A percentile compares a stretch with the other conserved stretches of the same genome.
phyloP scores from a whole-genome alignment of 2,888 invertebrate species.

The Acholoe squamosa region DNA sequence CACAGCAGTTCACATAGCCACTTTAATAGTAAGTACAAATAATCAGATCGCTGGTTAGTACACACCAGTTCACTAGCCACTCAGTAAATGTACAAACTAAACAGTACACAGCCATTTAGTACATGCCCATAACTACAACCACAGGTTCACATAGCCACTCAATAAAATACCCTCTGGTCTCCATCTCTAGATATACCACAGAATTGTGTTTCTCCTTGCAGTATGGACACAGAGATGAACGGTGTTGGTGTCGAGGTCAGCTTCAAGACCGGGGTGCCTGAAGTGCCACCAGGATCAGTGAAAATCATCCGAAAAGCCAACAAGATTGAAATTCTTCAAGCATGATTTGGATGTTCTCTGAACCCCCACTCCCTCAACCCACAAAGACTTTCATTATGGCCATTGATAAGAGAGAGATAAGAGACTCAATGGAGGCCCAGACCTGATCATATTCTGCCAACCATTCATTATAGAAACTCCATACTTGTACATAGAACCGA shows the following conservation, averaged over 20 bases:
- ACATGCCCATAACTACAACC: too few relatives aligned
- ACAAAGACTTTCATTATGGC: not conserved
- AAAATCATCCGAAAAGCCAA: conserved; percentile 88
- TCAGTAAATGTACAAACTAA: too few relatives aligned
- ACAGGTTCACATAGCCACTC: too few relatives aligned
- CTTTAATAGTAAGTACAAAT: too few relatives aligned
- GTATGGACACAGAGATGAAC: conserved; percentile 74
- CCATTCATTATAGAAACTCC: not conserved
- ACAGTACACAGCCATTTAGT: too few relatives aligned
- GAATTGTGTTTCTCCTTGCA: conserved; percentile 68
- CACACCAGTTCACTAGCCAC: too few relatives aligned
- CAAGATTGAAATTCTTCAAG: conserved; percentile 86
- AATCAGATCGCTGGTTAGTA: too few relatives aligned
- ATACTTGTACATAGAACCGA: conserved; percentile 22
- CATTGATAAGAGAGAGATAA: too few relatives aligned
- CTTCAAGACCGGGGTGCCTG: conserved; percentile 88
- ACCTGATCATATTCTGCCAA: not conserved
- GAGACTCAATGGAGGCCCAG: not conserved
- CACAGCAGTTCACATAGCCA: too few relatives aligned
- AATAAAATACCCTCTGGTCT: too few relatives aligned
- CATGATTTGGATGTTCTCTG: conserved; percentile 8
- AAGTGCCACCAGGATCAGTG: conserved; percentile 87
- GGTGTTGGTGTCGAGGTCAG: conserved; percentile 87
- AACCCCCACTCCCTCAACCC: not conserved
- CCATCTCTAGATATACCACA: too few relatives aligned